phyloP scores from a whole-genome alignment of 2,888 invertebrate species.

The Tenthredo scrophulariae region DNA sequence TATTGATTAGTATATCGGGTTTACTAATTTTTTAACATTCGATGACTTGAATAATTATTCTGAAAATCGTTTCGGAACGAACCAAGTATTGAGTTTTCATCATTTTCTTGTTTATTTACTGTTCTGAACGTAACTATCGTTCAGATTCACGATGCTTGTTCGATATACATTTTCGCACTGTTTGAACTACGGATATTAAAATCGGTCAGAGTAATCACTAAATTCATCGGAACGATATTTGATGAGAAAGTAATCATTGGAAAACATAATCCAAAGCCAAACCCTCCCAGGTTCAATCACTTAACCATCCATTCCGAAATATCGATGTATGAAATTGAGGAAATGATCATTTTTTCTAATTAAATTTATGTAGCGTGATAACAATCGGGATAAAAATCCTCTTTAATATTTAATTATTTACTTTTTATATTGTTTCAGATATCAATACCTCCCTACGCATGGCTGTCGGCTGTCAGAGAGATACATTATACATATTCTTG shows the following conservation, averaged over 20 bases:
- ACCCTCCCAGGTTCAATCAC: neutral
- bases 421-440: slow-evolving; percentile 8
- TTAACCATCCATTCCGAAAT: neutral
- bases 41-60: neutral
- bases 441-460: neutral
- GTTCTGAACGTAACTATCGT: too few species aligned
- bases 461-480: neutral
- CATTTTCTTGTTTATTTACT: too few species aligned
- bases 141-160: too few species aligned
- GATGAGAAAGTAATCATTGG: too few species aligned
- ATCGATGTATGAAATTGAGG: neutral
- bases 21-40: neutral
- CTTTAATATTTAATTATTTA: neutral
- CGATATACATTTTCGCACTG: too few species aligned
- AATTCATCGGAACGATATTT: too few species aligned
- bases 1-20: neutral
- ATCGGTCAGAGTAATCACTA: neutral
- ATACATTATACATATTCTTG: neutral
- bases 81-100: too few species aligned
- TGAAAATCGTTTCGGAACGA: too few species aligned
- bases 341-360: neutral
- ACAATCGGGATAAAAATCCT: neutral
- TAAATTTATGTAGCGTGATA: neutral
- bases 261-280: neutral
- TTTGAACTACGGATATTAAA: neutral